Percentiles rank a stretch among this genome's conserved stretches.
Conservation (phyloP, 37 sponge, comb jelly and placozoan genomes). For the Oopsacas minuta region DNA sequence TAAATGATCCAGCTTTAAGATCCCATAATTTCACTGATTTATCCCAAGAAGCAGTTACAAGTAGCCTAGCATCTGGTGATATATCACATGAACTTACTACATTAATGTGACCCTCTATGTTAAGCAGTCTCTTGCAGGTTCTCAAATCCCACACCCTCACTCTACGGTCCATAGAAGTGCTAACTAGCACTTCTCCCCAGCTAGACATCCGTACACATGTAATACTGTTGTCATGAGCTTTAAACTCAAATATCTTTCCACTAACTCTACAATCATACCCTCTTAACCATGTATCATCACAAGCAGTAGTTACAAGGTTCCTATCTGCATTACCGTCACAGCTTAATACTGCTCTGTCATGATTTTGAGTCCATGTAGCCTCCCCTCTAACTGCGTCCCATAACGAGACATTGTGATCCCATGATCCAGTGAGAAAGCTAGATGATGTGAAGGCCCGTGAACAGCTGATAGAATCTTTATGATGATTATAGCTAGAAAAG, state of each 20-base stretch:
- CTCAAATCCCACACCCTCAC: neutral
- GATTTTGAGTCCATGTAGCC: neutral
- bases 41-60: conserved; percentile 82
- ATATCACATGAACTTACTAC: conserved; percentile 12
- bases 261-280: neutral
- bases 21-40: conserved; percentile 71
- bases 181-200: neutral
- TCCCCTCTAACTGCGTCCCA: conserved; percentile 3
- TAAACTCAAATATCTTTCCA: neutral
- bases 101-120: conserved; percentile 9
- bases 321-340: neutral
- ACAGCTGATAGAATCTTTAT: neutral
- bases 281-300: neutral
- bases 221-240: conserved; percentile 15
- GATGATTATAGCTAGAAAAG: neutral
- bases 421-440: neutral
- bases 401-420: neutral
- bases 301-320: neutral
- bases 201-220: neutral
- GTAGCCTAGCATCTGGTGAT: conserved; percentile 28
- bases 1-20: conserved; percentile 14
- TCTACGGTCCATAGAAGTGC: neutral
- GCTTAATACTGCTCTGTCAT: neutral
- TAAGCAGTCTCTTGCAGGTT: neutral
- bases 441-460: neutral